Percentiles rank a stretch among this genome's conserved stretches.
Conservation (phyloP, 1,140 invertebrate genomes). For the Drosophila sulfurigaster region DNA sequence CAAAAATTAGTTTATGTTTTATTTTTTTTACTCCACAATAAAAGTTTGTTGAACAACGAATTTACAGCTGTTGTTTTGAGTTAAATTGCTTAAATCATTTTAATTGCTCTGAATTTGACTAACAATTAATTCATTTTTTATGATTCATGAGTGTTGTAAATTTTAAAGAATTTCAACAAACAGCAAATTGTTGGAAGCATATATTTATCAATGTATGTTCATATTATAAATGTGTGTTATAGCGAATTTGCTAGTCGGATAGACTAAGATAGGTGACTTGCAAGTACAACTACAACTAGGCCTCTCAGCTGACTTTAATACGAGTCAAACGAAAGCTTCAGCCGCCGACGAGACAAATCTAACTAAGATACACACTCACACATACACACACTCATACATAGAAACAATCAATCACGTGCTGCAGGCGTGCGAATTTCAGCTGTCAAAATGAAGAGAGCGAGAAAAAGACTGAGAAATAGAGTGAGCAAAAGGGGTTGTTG, state of each 20-base stretch:
- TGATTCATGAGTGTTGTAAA: too few relatives aligned
- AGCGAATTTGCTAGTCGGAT: conserved; percentile 13
- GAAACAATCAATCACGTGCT: conserved; percentile 54
- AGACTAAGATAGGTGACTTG: background rate
- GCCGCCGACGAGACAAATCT: conserved; percentile 5
- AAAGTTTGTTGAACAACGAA: too few relatives aligned
- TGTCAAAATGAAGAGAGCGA: conserved; percentile 15
- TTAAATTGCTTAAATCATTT: too few relatives aligned
- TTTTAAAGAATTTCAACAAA: too few relatives aligned
- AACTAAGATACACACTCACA: conserved; percentile 65
- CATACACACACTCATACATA: conserved; percentile 14
- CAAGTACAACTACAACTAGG: background rate
- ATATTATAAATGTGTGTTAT: background rate
- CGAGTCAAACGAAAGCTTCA: conserved; percentile 9
- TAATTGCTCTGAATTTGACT: too few relatives aligned
- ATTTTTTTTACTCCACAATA: too few relatives aligned
- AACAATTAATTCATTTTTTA: too few relatives aligned
- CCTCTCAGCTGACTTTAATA: conserved; percentile 23
- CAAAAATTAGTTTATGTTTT: too few relatives aligned
- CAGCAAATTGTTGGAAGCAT: too few relatives aligned
- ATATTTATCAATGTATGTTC: too few relatives aligned
- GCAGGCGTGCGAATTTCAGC: conserved; percentile 61
- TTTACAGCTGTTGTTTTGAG: too few relatives aligned
- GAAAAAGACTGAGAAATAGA: background rate
- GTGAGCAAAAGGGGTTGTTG: background rate